Evolutionary conservation across 2,888 invertebrate species (phyloP).

Genomic region (Tanypteryx hageni): DNA sequence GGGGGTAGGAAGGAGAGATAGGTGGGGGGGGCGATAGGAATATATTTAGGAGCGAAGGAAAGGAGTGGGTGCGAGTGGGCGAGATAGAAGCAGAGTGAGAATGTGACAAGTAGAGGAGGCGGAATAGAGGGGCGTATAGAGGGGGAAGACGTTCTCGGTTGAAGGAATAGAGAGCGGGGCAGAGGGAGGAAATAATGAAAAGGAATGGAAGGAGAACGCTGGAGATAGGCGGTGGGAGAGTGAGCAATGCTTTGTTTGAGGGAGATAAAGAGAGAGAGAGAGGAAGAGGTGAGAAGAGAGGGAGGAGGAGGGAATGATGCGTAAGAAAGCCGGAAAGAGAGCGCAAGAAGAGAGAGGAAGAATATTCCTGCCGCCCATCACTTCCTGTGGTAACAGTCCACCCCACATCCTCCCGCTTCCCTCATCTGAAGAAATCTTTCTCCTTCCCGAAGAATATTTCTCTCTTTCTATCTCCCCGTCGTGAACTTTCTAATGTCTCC

Average conservation of each 20-base stretch:
- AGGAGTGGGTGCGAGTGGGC: neutral
- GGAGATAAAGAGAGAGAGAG: slow-evolving; percentile 1
- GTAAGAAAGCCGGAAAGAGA: neutral
- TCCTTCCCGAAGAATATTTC: slow-evolving; percentile 20
- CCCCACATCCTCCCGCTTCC: neutral
- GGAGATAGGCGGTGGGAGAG: neutral
- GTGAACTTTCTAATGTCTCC: slow-evolving; percentile 29
- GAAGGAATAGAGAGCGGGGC: no score
- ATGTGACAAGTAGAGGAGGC: neutral
- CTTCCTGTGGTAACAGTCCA: no score
- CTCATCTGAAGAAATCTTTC: neutral
- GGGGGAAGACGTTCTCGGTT: neutral
- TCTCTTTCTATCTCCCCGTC: neutral
- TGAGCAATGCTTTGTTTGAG: neutral
- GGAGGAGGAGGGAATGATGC: neutral
- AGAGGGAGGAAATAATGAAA: neutral
- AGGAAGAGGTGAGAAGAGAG: neutral
- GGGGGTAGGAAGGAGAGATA: neutral
- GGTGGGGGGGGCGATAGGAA: neutral
- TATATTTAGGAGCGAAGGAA: neutral
- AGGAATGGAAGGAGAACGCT: neutral
- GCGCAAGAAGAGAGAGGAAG: neutral
- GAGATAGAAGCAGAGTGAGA: neutral
- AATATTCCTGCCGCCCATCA: no score
- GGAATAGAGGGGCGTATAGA: neutral